phyloP scores from a whole-genome alignment of 2,888 invertebrate genomes.

The Pomacea canaliculata region DNA sequence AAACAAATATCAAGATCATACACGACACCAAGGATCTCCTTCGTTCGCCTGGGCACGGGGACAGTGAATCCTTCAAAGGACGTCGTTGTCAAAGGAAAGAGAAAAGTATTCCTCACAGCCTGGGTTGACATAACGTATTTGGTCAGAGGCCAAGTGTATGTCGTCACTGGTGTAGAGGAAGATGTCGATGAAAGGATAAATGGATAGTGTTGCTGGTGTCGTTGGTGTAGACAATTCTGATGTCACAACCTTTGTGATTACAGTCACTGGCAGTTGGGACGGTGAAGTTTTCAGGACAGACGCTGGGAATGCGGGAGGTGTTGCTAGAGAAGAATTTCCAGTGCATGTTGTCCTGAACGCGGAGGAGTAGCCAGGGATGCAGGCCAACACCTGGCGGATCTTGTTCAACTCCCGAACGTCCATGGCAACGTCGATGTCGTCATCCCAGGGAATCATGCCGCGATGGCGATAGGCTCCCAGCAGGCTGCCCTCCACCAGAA shows the following conservation, averaged over 20 bases:
- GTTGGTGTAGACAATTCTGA: not conserved
- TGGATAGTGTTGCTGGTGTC: not conserved
- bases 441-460: not conserved
- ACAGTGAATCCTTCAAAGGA: not conserved
- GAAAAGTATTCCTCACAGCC: not conserved
- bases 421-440: slow-evolving; percentile 1
- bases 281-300: not conserved
- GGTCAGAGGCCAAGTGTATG: slow-evolving; percentile 21
- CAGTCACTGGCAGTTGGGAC: not conserved
- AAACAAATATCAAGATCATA: not conserved
- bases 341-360: slow-evolving; percentile 31
- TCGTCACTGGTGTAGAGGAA: slow-evolving; percentile 25
- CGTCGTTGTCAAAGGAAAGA: not conserved
- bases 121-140: not conserved
- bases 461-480: slow-evolving; percentile 15
- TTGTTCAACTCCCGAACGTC: not conserved
- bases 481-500: slow-evolving; percentile 24
- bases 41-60: not conserved
- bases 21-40: not conserved
- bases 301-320: not conserved
- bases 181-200: slow-evolving; percentile 27
- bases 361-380: slow-evolving; percentile 7
- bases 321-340: slow-evolving; percentile 46
- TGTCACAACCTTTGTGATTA: not conserved
- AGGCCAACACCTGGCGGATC: not conserved